Evolutionary conservation across 2,113 vertebrate species (phyloP).

Genomic region (Lamprotornis superbus): DNA sequence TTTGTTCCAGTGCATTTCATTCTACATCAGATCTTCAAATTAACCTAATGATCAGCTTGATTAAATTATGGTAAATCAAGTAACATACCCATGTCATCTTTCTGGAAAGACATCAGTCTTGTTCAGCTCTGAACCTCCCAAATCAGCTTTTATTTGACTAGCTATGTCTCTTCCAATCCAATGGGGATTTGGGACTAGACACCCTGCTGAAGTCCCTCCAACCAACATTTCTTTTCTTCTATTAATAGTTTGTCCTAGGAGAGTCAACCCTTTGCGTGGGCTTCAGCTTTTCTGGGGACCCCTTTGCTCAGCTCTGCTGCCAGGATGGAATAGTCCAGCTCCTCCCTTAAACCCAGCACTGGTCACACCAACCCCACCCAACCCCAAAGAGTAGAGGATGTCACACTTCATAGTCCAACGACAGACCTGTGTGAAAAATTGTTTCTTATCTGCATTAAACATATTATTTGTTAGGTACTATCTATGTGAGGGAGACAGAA

Average conservation of each 20-base stretch:
- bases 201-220: constrained; percentile 25
- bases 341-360: neutral
- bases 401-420: neutral
- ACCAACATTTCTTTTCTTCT: neutral
- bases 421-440: neutral
- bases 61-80: constrained; percentile 43
- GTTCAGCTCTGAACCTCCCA: neutral
- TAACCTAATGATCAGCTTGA: constrained; percentile 49
- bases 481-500: neutral
- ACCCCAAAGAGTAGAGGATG: accelerated
- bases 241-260: neutral
- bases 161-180: constrained; percentile 16
- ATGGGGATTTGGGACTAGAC: constrained; percentile 7
- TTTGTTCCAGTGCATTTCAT: constrained; percentile 16
- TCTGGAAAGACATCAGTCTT: constrained; percentile 33
- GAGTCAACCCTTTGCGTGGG: neutral
- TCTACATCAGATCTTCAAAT: constrained; percentile 21
- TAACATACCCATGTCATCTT: neutral
- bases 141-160: constrained; percentile 4
- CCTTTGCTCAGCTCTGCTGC: neutral
- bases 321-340: neutral
- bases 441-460: neutral
- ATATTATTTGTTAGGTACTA: neutral
- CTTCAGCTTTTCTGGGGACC: neutral
- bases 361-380: neutral